Base-by-base conservation (phyloP, 2,797 vertebrate genomes). In the Spinibarbus caldwelli region DNA sequence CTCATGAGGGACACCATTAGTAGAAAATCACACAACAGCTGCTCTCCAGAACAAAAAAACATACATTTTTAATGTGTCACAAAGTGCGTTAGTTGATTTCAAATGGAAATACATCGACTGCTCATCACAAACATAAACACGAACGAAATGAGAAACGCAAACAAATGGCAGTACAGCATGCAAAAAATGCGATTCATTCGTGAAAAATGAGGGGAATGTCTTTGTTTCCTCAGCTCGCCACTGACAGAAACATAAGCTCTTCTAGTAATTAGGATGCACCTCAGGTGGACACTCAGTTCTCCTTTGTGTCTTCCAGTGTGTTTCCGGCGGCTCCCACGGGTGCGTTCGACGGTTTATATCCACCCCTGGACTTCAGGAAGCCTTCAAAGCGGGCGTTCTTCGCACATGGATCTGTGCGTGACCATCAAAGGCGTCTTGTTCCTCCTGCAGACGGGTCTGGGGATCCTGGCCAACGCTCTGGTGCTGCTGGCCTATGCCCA, bases 401-500 rank as follows among this genome's bases (percentile, higher is more conserved):
- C 19, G 3, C 34, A 41, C 17, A 96, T 96, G 95, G 95, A 96
- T 89, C 93, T 96, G 31, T 96, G 95, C 87, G 87, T 95, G 83
- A 91, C 95, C 89, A 95, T 96, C 91, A 96, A 96, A 92, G 95
- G 95, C 1, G 93, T 96, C n/a, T 95, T 95, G 86, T 96, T 96
- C 92, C 93, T 96, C 80, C 82, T 96, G 89, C 96, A 96, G 88
- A 93, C 95, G 31, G 94, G 94, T 34, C 34, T 96, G 81, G 95
- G 95, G 75, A 91, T 95, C 86, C 80, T 96, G 66, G 95, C 94
- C 36, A 96, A 96, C 88, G 2, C 81, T 0, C 83, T 93, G 81
- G 95, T 96, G 70, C 92, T 96, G 86, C 66, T 94, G 85, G 93
- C 92, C 0, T 96, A 95, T 2, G n/a, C 59, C 29, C 89, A 92